Evolutionary conservation across 2,113 vertebrate species (phyloP).

Genomic region (Rhodinocichla rosea): DNA sequence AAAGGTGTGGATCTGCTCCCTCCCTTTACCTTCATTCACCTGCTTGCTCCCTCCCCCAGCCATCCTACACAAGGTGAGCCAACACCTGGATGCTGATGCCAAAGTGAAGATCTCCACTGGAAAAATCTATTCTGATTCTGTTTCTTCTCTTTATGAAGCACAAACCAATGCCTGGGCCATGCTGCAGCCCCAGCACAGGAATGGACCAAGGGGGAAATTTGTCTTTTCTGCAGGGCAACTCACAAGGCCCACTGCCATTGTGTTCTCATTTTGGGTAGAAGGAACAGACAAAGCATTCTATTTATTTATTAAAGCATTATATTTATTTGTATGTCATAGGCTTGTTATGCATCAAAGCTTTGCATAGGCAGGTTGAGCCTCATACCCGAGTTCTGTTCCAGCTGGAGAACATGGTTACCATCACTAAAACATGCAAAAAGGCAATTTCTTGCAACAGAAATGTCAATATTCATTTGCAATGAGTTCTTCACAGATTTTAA

Average conservation of each 20-base stretch:
- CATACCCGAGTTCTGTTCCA: neutral
- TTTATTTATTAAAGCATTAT: neutral
- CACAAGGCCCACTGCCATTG: neutral
- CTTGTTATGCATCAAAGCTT: neutral
- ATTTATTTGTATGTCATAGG: slow-evolving; percentile 32
- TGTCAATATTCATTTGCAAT: neutral
- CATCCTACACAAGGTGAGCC: neutral
- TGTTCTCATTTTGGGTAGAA: neutral
- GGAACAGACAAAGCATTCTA: neutral
- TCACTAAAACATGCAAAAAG: neutral
- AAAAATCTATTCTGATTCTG: neutral
- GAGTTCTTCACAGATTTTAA: slow-evolving; percentile 29
- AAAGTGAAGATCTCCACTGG: neutral
- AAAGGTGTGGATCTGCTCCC: neutral
- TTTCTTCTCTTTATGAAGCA: neutral
- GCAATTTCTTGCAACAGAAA: neutral
- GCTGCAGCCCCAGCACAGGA: neutral
- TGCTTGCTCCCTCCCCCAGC: neutral
- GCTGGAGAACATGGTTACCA: neutral
- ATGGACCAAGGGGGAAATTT: neutral
- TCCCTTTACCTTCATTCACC: neutral
- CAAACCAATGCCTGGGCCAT: neutral
- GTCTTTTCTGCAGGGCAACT: neutral
- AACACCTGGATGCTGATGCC: neutral
- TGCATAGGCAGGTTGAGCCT: neutral